phyloP scores from a whole-genome alignment of 2,888 invertebrate genomes.

The Rotaria macrura region DNA sequence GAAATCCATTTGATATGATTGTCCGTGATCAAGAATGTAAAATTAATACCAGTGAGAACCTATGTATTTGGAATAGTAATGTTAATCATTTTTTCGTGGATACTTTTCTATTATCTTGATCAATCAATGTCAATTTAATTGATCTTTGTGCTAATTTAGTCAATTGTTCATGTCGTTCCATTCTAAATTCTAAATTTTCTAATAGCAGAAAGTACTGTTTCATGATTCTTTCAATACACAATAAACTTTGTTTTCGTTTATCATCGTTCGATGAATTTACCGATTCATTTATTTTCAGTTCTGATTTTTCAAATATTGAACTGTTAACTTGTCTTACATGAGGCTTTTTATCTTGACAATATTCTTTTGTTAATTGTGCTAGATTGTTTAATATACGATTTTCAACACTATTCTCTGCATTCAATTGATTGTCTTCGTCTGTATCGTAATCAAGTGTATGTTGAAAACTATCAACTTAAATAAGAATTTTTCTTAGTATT shows the following conservation, averaged over 20 bases:
- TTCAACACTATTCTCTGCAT: neutral
- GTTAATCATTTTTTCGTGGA: neutral
- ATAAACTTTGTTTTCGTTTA: neutral
- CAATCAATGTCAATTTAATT: neutral
- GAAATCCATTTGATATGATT: no score
- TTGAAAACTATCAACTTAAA: constrained; percentile 14
- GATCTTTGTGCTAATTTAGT: neutral
- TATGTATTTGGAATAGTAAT: neutral
- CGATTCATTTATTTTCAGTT: no score
- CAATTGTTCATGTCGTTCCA: neutral
- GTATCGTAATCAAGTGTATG: neutral
- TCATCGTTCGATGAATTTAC: neutral
- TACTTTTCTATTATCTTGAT: neutral
- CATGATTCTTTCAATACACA: neutral
- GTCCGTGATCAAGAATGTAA: no score
- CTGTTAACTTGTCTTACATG: neutral
- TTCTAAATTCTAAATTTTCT: neutral
- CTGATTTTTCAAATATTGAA: neutral
- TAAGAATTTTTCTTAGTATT: neutral
- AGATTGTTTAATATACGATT: neutral
- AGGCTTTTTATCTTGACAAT: neutral
- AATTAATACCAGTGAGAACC: no score
- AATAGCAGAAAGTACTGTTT: neutral
- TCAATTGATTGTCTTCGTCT: neutral
- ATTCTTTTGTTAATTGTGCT: neutral